These are phyloP conservation scores for Phyto melanocephala DNA, from an alignment of 2,888 invertebrate species.

Conservation along the genomic window DNA sequence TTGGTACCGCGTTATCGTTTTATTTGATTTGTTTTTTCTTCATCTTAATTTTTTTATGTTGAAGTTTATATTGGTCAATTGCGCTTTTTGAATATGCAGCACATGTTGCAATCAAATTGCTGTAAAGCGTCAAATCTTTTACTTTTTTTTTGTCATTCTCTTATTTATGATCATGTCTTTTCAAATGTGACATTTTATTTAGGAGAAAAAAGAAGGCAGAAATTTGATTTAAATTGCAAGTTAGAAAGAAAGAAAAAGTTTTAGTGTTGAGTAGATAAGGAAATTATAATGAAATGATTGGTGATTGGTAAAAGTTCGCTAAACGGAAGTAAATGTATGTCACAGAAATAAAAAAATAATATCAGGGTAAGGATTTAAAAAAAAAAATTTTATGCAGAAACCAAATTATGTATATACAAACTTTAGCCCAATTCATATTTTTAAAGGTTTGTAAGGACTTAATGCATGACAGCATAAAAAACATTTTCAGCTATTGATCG, in stretches of 20 bases:
- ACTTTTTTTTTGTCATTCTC: conserved; percentile 54
- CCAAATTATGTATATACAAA: too few species aligned
- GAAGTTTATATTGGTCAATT: conserved; percentile 60
- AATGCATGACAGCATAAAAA: too few species aligned
- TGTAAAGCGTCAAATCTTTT: conserved; percentile 66
- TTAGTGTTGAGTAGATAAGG: background rate
- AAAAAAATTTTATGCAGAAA: too few species aligned
- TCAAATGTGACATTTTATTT: conserved; percentile 63
- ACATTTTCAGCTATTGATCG: too few species aligned
- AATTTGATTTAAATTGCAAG: background rate
- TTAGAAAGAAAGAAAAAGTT: conserved; percentile 5
- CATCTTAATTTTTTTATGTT: background rate
- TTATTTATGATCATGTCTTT: conserved; percentile 65
- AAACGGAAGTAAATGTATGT: conserved; percentile 42
- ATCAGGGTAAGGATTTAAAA: too few species aligned
- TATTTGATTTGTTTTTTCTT: conserved; percentile 33
- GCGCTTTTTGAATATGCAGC: conserved; percentile 64
- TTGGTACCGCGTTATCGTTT: conserved; percentile 53
- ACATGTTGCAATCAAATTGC: conserved; percentile 66
- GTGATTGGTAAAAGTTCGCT: conserved; percentile 19
- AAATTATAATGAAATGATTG: background rate
- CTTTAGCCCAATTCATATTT: too few species aligned
- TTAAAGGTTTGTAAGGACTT: too few species aligned
- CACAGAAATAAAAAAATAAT: background rate
- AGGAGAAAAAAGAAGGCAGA: conserved; percentile 19